Conservation (phyloP, 2,113 vertebrate genomes). For the Tragelaphus scriptus region DNA sequence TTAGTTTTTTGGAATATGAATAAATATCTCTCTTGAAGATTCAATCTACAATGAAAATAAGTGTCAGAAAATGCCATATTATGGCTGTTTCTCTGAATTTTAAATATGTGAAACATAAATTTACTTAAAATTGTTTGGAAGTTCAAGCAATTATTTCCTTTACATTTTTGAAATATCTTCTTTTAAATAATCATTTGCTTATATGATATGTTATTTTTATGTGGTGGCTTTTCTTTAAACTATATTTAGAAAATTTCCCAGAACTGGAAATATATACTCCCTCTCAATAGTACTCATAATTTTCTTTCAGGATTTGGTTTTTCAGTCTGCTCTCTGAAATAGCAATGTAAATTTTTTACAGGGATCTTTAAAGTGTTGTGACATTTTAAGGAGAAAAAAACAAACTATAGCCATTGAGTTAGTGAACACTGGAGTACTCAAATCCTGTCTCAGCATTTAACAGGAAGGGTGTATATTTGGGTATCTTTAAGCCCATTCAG, state of each 20-base stretch:
- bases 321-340: not conserved
- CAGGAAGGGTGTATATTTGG: not conserved
- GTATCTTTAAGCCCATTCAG: not conserved
- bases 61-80: not conserved
- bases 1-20: not conserved
- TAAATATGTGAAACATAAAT: not conserved
- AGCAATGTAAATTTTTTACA: not conserved
- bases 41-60: not conserved
- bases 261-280: not conserved
- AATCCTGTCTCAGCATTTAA: not conserved
- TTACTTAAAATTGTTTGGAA: slow-evolving; percentile 7
- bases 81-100: not conserved
- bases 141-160: slow-evolving; percentile 10
- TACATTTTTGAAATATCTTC: not conserved
- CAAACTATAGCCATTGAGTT: not conserved
- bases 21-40: not conserved
- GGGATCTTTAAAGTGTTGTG: too few relatives aligned
- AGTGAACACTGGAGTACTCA: not conserved
- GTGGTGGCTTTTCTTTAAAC: not conserved
- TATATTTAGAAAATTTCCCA: not conserved
- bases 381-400: not conserved
- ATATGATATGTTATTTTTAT: not conserved
- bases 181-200: not conserved
- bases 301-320: not conserved
- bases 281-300: not conserved